A percentile compares a stretch with the other conserved stretches of the same genome.
phyloP scores from a whole-genome alignment of 2,888 invertebrate species.

The Itoplectis maculator region DNA sequence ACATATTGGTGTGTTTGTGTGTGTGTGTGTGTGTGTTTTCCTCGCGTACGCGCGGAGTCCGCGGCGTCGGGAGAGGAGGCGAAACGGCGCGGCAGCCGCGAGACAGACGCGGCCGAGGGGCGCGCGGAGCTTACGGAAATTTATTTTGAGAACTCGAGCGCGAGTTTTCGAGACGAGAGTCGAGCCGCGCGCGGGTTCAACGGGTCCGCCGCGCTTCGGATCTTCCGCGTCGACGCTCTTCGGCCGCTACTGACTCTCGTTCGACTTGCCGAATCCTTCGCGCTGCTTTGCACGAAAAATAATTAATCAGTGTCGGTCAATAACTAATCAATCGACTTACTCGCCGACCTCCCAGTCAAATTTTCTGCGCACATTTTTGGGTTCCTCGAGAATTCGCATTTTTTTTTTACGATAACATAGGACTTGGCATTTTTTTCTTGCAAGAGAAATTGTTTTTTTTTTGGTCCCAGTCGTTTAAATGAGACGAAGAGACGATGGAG shows the following conservation, averaged over 20 bases:
- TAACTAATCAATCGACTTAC: not conserved
- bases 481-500: too few relatives aligned
- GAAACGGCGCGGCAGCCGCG: slow-evolving; percentile 15
- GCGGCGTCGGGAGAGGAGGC: slow-evolving; percentile 19
- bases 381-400: too few relatives aligned
- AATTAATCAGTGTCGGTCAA: not conserved
- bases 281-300: slow-evolving; percentile 1
- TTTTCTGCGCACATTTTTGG: not conserved
- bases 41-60: slow-evolving; percentile 5
- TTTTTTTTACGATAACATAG: too few relatives aligned
- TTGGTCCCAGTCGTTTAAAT: too few relatives aligned
- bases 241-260: slow-evolving; percentile 18
- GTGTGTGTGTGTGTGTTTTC: too few relatives aligned
- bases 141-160: slow-evolving; percentile 49
- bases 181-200: slow-evolving; percentile 41
- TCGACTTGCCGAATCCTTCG: slow-evolving; percentile 2
- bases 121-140: slow-evolving; percentile 36
- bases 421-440: too few relatives aligned
- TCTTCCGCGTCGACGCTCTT: slow-evolving; percentile 18
- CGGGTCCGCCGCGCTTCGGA: slow-evolving; percentile 25
- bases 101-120: slow-evolving; percentile 13
- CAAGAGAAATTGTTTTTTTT: too few relatives aligned
- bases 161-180: slow-evolving; percentile 9
- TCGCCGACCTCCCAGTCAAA: not conserved
- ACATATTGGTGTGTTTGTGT: not conserved